These are phyloP conservation scores for Lordiphosa stackelbergi DNA, from an alignment of 1,140 invertebrate genomes.

Conservation along the genomic window DNA sequence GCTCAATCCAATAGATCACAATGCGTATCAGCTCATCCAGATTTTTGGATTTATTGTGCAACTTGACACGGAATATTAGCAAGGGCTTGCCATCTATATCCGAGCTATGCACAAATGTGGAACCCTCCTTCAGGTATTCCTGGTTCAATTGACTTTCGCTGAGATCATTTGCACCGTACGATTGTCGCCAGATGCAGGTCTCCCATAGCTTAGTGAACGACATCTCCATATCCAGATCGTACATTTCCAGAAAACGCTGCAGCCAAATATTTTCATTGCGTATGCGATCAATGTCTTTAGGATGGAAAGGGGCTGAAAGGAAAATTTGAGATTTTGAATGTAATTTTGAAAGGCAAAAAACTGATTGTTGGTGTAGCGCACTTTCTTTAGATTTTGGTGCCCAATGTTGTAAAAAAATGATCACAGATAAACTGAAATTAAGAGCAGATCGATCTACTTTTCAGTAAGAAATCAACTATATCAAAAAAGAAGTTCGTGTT, in stretches of 20 bases:
- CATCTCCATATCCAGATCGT: conserved; percentile 81
- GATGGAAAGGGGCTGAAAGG: conserved; percentile 78
- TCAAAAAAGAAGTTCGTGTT: too few species aligned
- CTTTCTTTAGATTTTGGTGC: too few species aligned
- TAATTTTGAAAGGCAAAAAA: too few species aligned
- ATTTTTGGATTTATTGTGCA: conserved; percentile 85
- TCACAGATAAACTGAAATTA: too few species aligned
- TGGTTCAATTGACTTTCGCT: conserved; percentile 82
- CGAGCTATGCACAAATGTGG: conserved; percentile 85
- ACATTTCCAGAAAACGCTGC: conserved; percentile 83
- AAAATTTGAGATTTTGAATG: too few species aligned
- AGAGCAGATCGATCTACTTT: too few species aligned
- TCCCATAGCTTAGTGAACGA: conserved; percentile 89
- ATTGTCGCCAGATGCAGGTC: conserved; percentile 89
- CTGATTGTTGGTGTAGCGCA: too few species aligned
- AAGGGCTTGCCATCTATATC: conserved; percentile 89
- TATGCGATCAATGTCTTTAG: conserved; percentile 83
- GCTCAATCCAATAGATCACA: conserved; percentile 93
- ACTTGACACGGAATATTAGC: conserved; percentile 86
- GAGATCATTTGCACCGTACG: conserved; percentile 87
- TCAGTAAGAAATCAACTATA: too few species aligned
- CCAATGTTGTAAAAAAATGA: too few species aligned
- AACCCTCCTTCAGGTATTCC: conserved; percentile 87
- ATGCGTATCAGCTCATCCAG: conserved; percentile 87
- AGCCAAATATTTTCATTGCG: conserved; percentile 84